Conservation (phyloP, 2,113 vertebrate genomes). For the Rhegmatorhina hoffmannsi region DNA sequence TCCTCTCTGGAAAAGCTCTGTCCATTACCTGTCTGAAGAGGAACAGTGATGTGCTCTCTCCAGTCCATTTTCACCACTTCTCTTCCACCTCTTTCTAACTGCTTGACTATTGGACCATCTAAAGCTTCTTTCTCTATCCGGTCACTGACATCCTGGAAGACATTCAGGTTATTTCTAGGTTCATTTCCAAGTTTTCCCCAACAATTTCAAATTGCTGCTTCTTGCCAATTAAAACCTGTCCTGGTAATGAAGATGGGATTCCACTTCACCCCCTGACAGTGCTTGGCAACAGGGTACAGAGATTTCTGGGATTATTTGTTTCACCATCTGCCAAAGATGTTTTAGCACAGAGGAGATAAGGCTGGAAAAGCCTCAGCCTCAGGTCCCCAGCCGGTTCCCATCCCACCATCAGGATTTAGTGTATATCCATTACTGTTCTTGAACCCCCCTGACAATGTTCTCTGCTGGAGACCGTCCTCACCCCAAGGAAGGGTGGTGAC, state of each 20-base stretch:
- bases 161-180: not conserved
- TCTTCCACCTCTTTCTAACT: constrained; percentile 91
- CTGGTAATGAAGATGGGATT: not conserved
- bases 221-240: not conserved
- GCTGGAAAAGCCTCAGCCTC: not conserved
- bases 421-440: not conserved
- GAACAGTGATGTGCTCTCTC: constrained; percentile 95
- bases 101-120: constrained; percentile 90
- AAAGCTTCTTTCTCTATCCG: constrained; percentile 95
- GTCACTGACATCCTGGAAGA: constrained; percentile 92
- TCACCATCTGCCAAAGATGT: not conserved
- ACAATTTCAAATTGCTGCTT: not conserved
- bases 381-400: not conserved
- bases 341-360: not conserved
- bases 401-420: not conserved
- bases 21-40: constrained; percentile 90
- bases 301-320: not conserved
- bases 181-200: not conserved
- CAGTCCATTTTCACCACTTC: constrained; percentile 93
- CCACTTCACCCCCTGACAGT: not conserved
- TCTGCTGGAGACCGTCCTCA: not conserved
- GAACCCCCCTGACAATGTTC: accelerated
- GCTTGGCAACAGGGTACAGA: not conserved
- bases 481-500: accelerated
- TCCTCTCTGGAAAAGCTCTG: not conserved